Evolutionary conservation across 2,888 invertebrate species (phyloP).

Genomic region (Acleris literana): DNA sequence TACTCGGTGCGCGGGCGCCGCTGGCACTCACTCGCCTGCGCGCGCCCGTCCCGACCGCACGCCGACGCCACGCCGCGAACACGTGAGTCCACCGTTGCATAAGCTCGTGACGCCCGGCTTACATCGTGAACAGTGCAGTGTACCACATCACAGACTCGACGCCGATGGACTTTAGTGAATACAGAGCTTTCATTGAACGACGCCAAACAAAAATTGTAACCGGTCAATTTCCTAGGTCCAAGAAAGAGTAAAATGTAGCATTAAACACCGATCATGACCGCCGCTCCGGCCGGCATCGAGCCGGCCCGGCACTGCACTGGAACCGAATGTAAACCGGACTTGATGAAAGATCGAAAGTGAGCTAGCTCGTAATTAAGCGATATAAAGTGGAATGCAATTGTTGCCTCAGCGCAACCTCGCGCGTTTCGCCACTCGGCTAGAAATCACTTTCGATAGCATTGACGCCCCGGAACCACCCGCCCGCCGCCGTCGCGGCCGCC

Average conservation of each 20-base stretch:
- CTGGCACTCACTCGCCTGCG: constrained; percentile 67
- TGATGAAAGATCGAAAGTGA: constrained; percentile 34
- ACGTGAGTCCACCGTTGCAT: constrained; percentile 43
- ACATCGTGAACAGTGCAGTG: not conserved
- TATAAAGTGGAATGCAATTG: constrained; percentile 46
- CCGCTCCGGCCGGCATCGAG: no score
- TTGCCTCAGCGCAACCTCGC: constrained; percentile 48
- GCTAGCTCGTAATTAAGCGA: constrained; percentile 44
- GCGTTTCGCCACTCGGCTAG: constrained; percentile 58
- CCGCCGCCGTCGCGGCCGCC: constrained; percentile 39
- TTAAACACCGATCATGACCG: no score
- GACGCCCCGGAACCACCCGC: constrained; percentile 40
- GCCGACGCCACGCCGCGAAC: constrained; percentile 43
- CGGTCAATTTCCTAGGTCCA: no score
- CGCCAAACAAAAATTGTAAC: no score
- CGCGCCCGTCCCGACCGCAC: constrained; percentile 65
- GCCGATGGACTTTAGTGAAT: no score
- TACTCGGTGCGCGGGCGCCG: constrained; percentile 38
- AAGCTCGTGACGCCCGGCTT: constrained; percentile 23
- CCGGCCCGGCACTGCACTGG: no score
- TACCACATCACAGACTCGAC: no score
- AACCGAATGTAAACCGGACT: not conserved
- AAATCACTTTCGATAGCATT: constrained; percentile 64
- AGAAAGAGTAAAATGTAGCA: no score
- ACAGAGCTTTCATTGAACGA: no score